A percentile compares a stretch with the other conserved stretches of the same genome.
These are phyloP conservation scores for Megalopta genalis DNA, from an alignment of 1,140 invertebrate genomes.

Conservation along the genomic window DNA sequence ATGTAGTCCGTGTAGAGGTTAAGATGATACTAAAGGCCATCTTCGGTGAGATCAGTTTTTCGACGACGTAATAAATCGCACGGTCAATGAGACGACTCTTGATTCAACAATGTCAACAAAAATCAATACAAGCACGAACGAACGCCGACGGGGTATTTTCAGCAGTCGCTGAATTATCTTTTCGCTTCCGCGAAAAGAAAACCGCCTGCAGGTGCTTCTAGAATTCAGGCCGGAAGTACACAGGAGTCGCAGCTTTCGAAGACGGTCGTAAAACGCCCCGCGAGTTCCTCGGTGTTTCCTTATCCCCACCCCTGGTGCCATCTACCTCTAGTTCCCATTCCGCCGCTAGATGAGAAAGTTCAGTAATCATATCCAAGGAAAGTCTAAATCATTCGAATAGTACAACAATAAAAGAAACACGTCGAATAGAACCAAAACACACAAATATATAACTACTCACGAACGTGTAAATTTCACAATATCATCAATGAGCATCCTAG, in stretches of 20 bases:
- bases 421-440: background rate
- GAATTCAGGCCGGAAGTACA: slow-evolving; percentile 61
- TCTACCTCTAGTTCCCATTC: slow-evolving; percentile 52
- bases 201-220: slow-evolving; percentile 45
- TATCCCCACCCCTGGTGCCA: slow-evolving; percentile 54
- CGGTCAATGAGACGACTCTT: background rate
- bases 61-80: background rate
- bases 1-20: too few relatives aligned
- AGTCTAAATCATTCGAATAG: slow-evolving; percentile 11
- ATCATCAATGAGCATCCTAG: too few relatives aligned
- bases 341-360: slow-evolving; percentile 56
- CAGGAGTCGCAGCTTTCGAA: slow-evolving; percentile 63
- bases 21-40: too few relatives aligned
- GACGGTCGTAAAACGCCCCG: slow-evolving; percentile 65
- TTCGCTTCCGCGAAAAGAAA: slow-evolving; percentile 45
- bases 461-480: too few relatives aligned
- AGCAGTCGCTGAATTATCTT: slow-evolving; percentile 32
- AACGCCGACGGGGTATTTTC: slow-evolving; percentile 5
- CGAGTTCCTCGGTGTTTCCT: slow-evolving; percentile 55
- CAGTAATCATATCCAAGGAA: slow-evolving; percentile 35
- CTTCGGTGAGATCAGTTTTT: too few relatives aligned
- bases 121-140: background rate
- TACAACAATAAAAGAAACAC: background rate
- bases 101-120: background rate
- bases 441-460: too few relatives aligned